Percentiles rank a stretch among this genome's conserved stretches.
Conservation (phyloP, 2,797 vertebrate genomes). For the Notolepis coatsorum region DNA sequence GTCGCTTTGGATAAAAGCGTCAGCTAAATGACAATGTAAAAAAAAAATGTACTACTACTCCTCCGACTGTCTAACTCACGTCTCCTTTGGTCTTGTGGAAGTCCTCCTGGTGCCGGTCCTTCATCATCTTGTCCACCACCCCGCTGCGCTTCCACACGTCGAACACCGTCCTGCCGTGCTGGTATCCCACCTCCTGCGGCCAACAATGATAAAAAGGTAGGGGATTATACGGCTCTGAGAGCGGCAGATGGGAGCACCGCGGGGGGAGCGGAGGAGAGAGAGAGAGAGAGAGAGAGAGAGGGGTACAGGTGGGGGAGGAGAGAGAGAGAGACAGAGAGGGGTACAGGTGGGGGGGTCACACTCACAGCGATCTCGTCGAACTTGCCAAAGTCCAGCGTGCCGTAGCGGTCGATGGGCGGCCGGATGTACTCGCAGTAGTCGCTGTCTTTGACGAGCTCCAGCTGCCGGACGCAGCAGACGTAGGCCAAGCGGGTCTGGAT, state of each 20-base stretch:
- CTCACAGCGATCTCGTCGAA: constrained; percentile 95
- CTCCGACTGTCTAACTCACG: constrained; percentile 82
- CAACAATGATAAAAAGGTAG: not conserved
- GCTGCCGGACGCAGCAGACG: constrained; percentile 94
- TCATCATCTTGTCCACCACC: constrained; percentile 91
- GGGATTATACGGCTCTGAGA: not conserved
- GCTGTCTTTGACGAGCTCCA: constrained; percentile 90
- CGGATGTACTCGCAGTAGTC: constrained; percentile 96
- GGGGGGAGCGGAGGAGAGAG: not conserved
- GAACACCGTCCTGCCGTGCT: constrained; percentile 91
- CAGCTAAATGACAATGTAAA: too few relatives aligned
- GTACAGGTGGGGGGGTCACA: constrained; percentile 22
- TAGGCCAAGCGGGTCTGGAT: constrained; percentile 95
- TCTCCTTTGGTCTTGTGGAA: constrained; percentile 85
- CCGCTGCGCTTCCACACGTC: constrained; percentile 90
- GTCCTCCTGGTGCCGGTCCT: constrained; percentile 88
- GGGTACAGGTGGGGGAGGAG: not conserved
- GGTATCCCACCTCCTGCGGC: constrained; percentile 91
- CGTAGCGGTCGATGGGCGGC: constrained; percentile 90
- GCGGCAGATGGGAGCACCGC: not conserved
- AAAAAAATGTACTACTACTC: too few relatives aligned
- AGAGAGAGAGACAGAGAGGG: not conserved
- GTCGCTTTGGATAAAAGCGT: too few relatives aligned
- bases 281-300: too few relatives aligned
- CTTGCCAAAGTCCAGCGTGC: constrained; percentile 93